Conservation (phyloP, 2,888 invertebrate genomes). For the Acrobeloides nanus region DNA sequence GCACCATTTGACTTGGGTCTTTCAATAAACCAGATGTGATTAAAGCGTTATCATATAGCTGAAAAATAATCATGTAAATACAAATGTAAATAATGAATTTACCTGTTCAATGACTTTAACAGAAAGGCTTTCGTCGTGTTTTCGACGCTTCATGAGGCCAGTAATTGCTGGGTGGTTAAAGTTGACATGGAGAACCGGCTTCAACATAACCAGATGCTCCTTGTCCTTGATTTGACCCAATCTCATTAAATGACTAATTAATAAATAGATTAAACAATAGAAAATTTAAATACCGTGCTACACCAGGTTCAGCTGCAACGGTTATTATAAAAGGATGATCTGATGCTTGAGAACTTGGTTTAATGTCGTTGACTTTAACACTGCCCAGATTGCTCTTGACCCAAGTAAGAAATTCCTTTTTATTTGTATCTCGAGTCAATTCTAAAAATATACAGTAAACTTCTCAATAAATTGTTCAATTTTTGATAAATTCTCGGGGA, state of each 20-base stretch:
- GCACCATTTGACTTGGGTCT: slow-evolving; percentile 77
- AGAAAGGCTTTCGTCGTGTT: slow-evolving; percentile 72
- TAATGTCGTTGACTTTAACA: slow-evolving; percentile 57
- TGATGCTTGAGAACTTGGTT: slow-evolving; percentile 73
- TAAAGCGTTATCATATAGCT: slow-evolving; percentile 87
- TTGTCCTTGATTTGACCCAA: slow-evolving; percentile 60
- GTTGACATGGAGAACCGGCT: slow-evolving; percentile 88
- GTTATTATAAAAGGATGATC: slow-evolving; percentile 88
- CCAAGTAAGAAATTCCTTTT: slow-evolving; percentile 72
- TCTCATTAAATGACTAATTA: slow-evolving; percentile 73
- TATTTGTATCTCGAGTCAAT: slow-evolving; percentile 65
- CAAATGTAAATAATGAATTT: slow-evolving; percentile 25
- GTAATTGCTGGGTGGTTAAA: slow-evolving; percentile 79
- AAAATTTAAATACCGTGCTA: too few species aligned
- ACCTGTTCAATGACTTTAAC: slow-evolving; percentile 77
- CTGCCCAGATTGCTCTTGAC: slow-evolving; percentile 67
- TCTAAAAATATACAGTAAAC: slow-evolving; percentile 8
- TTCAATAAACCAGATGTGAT: slow-evolving; percentile 85
- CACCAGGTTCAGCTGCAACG: slow-evolving; percentile 78
- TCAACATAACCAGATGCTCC: slow-evolving; percentile 73
- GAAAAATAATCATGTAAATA: slow-evolving; percentile 41
- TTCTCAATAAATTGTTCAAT: too few species aligned
- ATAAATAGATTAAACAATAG: slow-evolving; percentile 1
- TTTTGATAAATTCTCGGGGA: too few species aligned
- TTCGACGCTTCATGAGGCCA: slow-evolving; percentile 69